phyloP scores from a whole-genome alignment of 2,797 vertebrate species.

The Xenops minutus region DNA sequence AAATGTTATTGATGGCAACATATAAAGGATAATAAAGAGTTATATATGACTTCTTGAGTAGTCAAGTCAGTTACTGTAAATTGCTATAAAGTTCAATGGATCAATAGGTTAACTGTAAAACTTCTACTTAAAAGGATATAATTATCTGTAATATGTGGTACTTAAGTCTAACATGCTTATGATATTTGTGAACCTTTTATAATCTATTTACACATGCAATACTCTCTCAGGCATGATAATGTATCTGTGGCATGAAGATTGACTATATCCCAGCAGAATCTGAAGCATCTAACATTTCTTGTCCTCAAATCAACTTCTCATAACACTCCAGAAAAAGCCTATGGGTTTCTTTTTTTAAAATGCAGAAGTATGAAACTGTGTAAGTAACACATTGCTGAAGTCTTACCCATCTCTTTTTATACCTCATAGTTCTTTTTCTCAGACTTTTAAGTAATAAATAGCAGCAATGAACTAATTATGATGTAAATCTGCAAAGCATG shows the following conservation, averaged over 20 bases:
- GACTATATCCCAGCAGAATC: neutral
- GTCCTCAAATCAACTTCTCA: neutral
- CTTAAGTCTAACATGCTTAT: neutral
- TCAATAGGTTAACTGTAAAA: constrained; percentile 24
- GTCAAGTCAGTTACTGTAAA: neutral
- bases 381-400: neutral
- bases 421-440: neutral
- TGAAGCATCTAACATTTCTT: neutral
- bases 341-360: neutral
- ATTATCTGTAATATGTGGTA: neutral
- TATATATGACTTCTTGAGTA: neutral
- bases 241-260: neutral
- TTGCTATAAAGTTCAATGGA: neutral
- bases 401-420: neutral
- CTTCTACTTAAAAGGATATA: neutral
- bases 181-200: neutral
- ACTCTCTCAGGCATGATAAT: neutral
- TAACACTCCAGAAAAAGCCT: neutral
- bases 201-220: neutral
- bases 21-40: neutral
- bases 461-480: neutral
- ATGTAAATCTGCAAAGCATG: neutral
- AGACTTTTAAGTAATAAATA: neutral
- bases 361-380: neutral
- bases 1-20: neutral